Percentiles rank a stretch among this genome's conserved stretches.
These are phyloP conservation scores for Byasa hedistus DNA, from an alignment of 2,888 invertebrate species.

Conservation along the genomic window DNA sequence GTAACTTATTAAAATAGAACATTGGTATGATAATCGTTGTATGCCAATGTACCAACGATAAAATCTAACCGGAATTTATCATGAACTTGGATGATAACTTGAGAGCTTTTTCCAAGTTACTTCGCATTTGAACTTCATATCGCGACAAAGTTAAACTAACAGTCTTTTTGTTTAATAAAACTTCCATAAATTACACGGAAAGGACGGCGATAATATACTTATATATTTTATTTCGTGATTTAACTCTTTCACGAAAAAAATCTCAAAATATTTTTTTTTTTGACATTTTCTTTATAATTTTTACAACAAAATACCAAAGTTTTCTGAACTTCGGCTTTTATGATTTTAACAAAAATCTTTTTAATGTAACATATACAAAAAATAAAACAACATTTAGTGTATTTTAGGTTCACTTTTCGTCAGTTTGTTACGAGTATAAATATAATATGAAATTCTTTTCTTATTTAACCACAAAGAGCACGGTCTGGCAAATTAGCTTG, in stretches of 20 bases:
- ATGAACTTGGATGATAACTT: not conserved
- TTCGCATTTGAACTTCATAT: constrained; percentile 8
- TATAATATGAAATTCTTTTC: not conserved
- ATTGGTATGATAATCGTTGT: not conserved
- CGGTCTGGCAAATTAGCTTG: not conserved
- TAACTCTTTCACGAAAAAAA: not conserved
- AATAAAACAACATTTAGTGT: no score
- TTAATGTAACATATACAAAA: no score
- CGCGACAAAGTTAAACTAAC: constrained; percentile 5
- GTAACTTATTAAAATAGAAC: not conserved
- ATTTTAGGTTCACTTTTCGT: no score
- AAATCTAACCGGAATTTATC: not conserved
- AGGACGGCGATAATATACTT: constrained; percentile 4
- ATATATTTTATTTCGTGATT: constrained; percentile 5
- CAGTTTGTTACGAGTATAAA: not conserved
- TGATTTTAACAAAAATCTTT: no score
- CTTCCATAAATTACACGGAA: constrained; percentile 21
- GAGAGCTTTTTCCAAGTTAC: not conserved
- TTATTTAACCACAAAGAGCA: not conserved
- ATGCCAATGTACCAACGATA: not conserved
- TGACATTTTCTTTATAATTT: not conserved
- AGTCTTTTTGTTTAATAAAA: constrained; percentile 5
- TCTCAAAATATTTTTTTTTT: no score
- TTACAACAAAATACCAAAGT: no score
- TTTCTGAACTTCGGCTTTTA: no score